phyloP scores from a whole-genome alignment of 2,888 invertebrate genomes.

The Hemaris fuciformis region DNA sequence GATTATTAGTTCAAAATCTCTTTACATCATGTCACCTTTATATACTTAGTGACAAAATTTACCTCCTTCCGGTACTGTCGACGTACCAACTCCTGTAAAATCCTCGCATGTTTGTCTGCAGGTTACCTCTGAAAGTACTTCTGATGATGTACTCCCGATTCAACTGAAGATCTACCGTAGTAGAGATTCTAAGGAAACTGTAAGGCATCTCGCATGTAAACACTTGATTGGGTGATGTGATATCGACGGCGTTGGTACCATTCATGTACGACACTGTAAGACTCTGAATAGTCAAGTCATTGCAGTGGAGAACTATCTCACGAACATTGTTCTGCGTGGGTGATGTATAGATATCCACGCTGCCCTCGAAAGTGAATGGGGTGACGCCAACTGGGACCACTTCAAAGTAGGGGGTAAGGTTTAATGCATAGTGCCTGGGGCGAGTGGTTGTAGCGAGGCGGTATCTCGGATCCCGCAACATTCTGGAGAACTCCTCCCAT shows the following conservation, averaged over 20 bases:
- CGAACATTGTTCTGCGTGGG: conserved; percentile 35
- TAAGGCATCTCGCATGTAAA: conserved; percentile 50
- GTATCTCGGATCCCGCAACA: conserved; percentile 54
- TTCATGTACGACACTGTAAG: conserved; percentile 52
- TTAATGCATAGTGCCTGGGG: conserved; percentile 79
- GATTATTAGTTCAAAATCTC: not conserved
- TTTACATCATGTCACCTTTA: not conserved
- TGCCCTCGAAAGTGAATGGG: conserved; percentile 69
- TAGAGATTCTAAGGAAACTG: conserved; percentile 53
- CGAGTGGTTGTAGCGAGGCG: conserved; percentile 70
- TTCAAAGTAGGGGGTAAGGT: conserved; percentile 75
- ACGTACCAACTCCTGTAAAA: conserved; percentile 91
- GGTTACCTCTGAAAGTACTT: conserved; percentile 84
- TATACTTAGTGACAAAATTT: not conserved
- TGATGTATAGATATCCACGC: conserved; percentile 52
- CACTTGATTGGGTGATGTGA: conserved; percentile 33
- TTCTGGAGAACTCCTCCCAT: conserved; percentile 52
- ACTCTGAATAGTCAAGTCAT: conserved; percentile 57
- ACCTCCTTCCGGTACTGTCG: conserved; percentile 79
- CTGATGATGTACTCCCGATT: conserved; percentile 80
- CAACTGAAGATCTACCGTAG: conserved; percentile 29
- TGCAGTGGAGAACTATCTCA: conserved; percentile 65
- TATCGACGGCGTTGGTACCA: conserved; percentile 17
- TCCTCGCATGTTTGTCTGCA: conserved; percentile 88
- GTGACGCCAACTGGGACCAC: conserved; percentile 28